Percentiles rank a stretch among this genome's conserved stretches.
Evolutionary conservation across 2,113 vertebrate species (phyloP).

Genomic region (Nansenia antarctica): DNA sequence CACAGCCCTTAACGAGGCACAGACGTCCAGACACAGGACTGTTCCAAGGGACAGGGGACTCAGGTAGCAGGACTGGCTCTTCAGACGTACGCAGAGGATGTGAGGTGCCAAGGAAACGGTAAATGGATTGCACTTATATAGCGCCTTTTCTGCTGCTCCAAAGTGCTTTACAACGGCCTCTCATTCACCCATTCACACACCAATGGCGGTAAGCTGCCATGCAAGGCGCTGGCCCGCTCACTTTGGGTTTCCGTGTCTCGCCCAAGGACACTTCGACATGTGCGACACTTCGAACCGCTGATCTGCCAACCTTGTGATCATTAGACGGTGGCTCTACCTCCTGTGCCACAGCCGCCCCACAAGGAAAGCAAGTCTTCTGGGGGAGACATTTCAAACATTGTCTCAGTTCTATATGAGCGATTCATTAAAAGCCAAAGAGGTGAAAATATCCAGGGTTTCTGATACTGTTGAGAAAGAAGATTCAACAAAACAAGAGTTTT

Average conservation of each 20-base stretch:
- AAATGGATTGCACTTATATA: no score
- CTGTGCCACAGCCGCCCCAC: no score
- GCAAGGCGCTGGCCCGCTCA: no score
- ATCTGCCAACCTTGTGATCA: no score
- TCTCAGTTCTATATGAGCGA: constrained; percentile 13
- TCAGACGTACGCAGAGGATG: constrained; percentile 42
- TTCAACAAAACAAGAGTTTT: no score
- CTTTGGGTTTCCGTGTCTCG: no score
- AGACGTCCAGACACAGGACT: neutral
- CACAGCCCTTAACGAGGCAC: neutral
- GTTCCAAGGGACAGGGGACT: neutral
- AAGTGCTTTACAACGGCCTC: no score
- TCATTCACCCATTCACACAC: no score
- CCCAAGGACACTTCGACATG: no score
- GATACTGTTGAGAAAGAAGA: constrained; percentile 17
- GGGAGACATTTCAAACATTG: constrained; percentile 39
- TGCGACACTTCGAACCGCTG: neutral
- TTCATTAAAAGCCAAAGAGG: constrained; percentile 18
- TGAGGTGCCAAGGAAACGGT: constrained; percentile 40
- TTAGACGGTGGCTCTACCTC: no score
- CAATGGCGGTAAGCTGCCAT: no score
- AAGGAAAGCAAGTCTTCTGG: constrained; percentile 34
- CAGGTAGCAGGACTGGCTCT: constrained; percentile 17
- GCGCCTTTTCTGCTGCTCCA: no score
- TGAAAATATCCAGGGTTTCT: constrained; percentile 16